Evolutionary conservation across 2,113 vertebrate genomes (phyloP).

Genomic region (Aphelocoma coerulescens): DNA sequence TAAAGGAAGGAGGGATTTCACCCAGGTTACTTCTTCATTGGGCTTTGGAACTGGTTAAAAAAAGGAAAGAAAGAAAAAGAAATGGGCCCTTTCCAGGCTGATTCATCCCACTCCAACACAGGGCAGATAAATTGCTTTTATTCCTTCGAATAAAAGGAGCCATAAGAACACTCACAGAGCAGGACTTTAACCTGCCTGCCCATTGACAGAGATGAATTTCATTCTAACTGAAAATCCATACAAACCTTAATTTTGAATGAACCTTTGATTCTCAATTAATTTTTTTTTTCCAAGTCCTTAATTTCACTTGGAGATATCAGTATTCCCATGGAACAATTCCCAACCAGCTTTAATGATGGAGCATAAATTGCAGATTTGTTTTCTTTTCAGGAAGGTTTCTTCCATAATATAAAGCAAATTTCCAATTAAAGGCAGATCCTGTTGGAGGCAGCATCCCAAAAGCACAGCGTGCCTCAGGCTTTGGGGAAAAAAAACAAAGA

Average conservation of each 20-base stretch:
- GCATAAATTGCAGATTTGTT: neutral
- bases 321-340: neutral
- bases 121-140: conserved; percentile 28
- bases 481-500: neutral
- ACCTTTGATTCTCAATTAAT: neutral
- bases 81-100: neutral
- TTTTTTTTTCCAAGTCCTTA: neutral
- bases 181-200: neutral
- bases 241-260: conserved; percentile 6
- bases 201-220: neutral
- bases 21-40: neutral
- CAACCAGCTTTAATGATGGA: neutral
- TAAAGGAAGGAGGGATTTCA: neutral
- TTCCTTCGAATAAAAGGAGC: neutral
- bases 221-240: neutral
- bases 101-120: neutral
- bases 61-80: neutral
- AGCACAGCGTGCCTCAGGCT: neutral
- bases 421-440: neutral
- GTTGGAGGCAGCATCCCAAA: neutral
- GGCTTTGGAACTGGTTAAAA: neutral
- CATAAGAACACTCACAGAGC: neutral
- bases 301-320: fast-evolving
- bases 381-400: neutral
- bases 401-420: neutral